Evolutionary conservation across 1,140 invertebrate species (phyloP).

Genomic region (Harpegnathos saltator): DNA sequence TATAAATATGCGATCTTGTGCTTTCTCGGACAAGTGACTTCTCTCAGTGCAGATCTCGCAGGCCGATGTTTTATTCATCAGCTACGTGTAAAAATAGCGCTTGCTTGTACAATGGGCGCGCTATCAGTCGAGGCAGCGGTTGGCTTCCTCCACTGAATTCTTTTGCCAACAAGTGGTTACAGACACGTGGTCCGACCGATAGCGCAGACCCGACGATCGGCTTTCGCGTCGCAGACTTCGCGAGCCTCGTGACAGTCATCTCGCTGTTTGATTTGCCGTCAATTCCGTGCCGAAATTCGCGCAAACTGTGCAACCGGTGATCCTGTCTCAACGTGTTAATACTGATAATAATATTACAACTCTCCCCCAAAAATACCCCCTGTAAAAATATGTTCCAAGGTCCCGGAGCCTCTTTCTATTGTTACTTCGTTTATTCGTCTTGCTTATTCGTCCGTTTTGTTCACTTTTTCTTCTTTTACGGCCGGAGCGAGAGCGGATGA

Average conservation of each 20-base stretch:
- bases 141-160: background rate
- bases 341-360: too few relatives aligned
- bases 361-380: too few relatives aligned
- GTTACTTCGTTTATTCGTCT: too few relatives aligned
- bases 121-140: background rate
- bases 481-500: background rate
- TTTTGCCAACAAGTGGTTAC: constrained; percentile 51
- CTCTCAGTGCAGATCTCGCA: background rate
- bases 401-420: too few relatives aligned
- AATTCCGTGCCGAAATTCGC: too few relatives aligned
- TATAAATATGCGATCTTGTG: background rate
- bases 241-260: too few relatives aligned
- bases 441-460: too few relatives aligned
- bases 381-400: too few relatives aligned
- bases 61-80: constrained; percentile 8
- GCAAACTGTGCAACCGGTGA: too few relatives aligned
- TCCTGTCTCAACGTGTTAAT: too few relatives aligned
- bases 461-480: too few relatives aligned
- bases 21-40: background rate
- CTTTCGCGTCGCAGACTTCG: background rate
- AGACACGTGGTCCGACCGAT: constrained; percentile 32
- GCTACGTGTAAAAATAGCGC: background rate
- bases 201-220: background rate
- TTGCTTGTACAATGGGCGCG: background rate
- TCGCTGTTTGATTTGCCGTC: too few relatives aligned